Base-by-base conservation (phyloP, 2,113 vertebrate species). In the Onychorhynchus coronatus region DNA sequence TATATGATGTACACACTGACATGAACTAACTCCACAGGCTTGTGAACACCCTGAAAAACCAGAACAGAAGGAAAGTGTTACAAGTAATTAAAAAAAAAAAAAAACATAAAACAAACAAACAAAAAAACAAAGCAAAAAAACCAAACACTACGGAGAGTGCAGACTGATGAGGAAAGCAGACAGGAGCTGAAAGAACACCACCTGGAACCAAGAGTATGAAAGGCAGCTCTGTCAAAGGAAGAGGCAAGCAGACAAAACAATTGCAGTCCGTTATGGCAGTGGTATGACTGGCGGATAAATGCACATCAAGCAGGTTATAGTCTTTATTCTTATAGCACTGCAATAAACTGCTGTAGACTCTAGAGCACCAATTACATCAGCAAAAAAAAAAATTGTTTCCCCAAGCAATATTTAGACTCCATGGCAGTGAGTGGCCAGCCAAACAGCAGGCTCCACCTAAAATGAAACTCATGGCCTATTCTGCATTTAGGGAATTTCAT, bases 361-460 rank as follows among this genome's bases (percentile, higher is more conserved):
- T 11, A 72, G 6, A 76, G 39, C 22, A 91, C 6, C 73, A 87
- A 71, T 41, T 52, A 89, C 37, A 61, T 47, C 65, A 87, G 41
- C 2, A 68, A 67, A 88, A 85, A 46, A 41, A 41, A 49, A 46
- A 30, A 7, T 8, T 33, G 39, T 72, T 75, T 76, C 62, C 56
- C 25, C 15, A 18, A 75, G 66, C 37, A 49, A 13, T 85, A 91
- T 37, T 91, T 85, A 68, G 53, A 87, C 35, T 89, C 58, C 58
- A 66, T 66, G 70, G 84, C 72, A 91, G 63, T 39, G 23, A 85
- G 18, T 13, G 39, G 25, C 44, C 37, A 85, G 71, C 17, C 61
- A 79, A 87, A 53, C 44, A 94, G 53, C n/a, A 91, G 58, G 35
- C 58, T 83, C 75, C 81, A 91, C 50, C 78, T 78, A 88, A 89